These are phyloP conservation scores for Grammomys surdaster DNA, from an alignment of 2,113 vertebrate species.

Conservation along the genomic window DNA sequence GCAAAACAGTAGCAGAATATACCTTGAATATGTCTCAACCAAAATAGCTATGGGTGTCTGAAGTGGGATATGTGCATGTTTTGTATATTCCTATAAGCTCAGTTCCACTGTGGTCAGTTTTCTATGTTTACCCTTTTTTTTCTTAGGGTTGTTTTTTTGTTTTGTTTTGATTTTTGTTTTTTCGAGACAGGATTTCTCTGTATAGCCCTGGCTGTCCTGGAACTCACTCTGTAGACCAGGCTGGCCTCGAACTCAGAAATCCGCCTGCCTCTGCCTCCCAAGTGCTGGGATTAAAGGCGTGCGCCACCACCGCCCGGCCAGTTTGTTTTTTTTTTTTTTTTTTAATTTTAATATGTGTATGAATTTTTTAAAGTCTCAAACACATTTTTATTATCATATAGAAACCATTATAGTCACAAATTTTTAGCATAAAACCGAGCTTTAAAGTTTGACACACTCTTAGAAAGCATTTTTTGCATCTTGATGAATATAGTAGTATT, in stretches of 20 bases:
- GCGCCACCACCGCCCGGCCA: too few relatives aligned
- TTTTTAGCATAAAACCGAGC: neutral
- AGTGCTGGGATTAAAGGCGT: too few relatives aligned
- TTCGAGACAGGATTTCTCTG: too few relatives aligned
- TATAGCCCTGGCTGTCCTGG: too few relatives aligned
- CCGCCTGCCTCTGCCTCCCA: too few relatives aligned
- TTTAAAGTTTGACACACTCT: too few relatives aligned
- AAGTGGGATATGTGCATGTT: neutral
- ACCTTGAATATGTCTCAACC: neutral
- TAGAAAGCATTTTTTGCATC: neutral
- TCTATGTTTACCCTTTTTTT: neutral
- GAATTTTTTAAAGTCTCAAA: neutral
- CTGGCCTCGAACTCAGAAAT: too few relatives aligned
- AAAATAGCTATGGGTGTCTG: neutral
- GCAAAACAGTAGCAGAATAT: neutral
- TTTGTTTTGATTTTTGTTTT: too few relatives aligned
- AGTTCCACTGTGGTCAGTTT: neutral
- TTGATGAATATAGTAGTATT: neutral
- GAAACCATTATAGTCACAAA: neutral
- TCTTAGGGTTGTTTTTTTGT: too few relatives aligned
- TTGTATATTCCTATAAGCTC: neutral
- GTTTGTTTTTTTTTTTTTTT: neutral
- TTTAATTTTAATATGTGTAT: neutral
- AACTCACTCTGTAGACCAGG: too few relatives aligned
- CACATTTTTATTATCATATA: neutral